phyloP scores from a whole-genome alignment of 2,113 vertebrate species.

The Lipotes vexillifer region DNA sequence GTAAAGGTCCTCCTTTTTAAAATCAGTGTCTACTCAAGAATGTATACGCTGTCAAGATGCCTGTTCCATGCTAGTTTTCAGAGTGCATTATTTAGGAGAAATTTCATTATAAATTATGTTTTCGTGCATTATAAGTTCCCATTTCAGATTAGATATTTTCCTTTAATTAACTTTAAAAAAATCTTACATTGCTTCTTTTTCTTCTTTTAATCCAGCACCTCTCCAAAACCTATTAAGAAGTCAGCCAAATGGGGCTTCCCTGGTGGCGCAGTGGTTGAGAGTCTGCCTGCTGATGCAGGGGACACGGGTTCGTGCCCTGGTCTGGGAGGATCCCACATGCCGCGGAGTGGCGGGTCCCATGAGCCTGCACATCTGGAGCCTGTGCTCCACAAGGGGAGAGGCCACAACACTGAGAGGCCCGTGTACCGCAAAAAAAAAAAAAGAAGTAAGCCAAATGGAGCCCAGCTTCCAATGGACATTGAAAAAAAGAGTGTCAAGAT shows the following conservation, averaged over 20 bases:
- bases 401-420: too few species aligned
- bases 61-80: background rate
- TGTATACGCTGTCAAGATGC: background rate
- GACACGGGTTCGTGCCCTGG: too few species aligned
- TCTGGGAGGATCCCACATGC: too few species aligned
- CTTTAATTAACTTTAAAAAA: background rate
- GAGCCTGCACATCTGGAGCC: too few species aligned
- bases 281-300: too few species aligned
- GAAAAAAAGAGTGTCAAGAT: background rate
- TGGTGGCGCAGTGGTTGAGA: too few species aligned
- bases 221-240: background rate
- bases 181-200: background rate
- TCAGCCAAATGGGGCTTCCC: background rate
- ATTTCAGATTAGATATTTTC: background rate
- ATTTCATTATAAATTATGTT: background rate
- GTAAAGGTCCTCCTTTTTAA: background rate
- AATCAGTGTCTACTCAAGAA: background rate
- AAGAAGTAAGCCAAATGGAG: background rate
- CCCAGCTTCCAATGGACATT: background rate
- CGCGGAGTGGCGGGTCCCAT: too few species aligned
- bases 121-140: background rate
- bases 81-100: background rate
- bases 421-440: too few species aligned
- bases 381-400: too few species aligned
- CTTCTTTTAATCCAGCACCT: background rate